Evolutionary conservation across 2,797 vertebrate species (phyloP).

Genomic region (Cheirogaleus major): DNA sequence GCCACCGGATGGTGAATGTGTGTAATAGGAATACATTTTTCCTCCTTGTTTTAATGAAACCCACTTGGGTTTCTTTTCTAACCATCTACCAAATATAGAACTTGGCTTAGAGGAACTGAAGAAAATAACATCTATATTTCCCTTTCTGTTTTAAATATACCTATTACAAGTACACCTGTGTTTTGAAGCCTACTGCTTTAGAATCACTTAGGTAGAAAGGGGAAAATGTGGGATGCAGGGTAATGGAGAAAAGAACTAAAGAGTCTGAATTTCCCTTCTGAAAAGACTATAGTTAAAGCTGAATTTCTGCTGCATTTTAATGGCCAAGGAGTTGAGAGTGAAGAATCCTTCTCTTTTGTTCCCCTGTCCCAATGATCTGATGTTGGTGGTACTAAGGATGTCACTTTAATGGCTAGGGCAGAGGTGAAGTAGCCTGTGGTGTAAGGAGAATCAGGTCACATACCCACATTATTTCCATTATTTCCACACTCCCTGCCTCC

Average conservation of each 20-base stretch:
- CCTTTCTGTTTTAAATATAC: conserved; percentile 45
- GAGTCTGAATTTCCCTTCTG: background rate
- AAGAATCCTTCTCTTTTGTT: background rate
- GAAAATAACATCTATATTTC: background rate
- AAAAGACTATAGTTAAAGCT: background rate
- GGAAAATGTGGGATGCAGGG: background rate
- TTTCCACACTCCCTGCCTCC: background rate
- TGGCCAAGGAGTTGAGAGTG: background rate
- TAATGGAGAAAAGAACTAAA: background rate
- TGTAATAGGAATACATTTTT: background rate
- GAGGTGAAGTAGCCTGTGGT: background rate
- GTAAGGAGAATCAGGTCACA: background rate
- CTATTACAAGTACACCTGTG: background rate
- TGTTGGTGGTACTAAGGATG: background rate
- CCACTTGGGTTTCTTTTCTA: background rate
- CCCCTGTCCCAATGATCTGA: background rate
- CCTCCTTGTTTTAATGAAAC: background rate
- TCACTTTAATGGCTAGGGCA: background rate
- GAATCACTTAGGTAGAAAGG: background rate
- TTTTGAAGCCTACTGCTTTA: conserved; percentile 34
- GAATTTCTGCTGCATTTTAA: background rate
- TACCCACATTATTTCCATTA: background rate
- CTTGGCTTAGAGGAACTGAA: background rate
- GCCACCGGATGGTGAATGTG: background rate
- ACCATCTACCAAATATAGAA: background rate